Evolutionary conservation across 2,888 invertebrate species (phyloP).

Genomic region (Dysmachus trigonus): DNA sequence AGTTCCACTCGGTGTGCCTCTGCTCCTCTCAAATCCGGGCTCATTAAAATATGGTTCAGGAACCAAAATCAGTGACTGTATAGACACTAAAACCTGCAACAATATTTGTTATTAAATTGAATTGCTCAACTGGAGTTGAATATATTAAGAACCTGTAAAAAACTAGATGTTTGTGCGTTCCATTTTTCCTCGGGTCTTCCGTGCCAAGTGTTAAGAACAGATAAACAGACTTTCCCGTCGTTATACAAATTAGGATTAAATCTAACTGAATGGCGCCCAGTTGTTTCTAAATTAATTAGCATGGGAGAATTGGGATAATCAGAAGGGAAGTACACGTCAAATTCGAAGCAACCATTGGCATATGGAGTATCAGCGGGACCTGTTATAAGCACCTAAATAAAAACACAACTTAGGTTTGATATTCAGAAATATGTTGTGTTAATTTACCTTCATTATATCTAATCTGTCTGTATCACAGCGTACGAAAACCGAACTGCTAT

Average conservation of each 20-base stretch:
- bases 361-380: constrained; percentile 92
- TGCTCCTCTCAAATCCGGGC: constrained; percentile 90
- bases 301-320: constrained; percentile 86
- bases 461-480: constrained; percentile 92
- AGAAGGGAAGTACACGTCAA: constrained; percentile 90
- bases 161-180: constrained; percentile 95
- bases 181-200: constrained; percentile 96
- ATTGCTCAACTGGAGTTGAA: background rate
- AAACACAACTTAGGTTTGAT: constrained; percentile 12
- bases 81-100: constrained; percentile 84
- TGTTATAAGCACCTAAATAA: constrained; percentile 81
- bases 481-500: constrained; percentile 94
- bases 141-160: constrained; percentile 72
- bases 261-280: constrained; percentile 86
- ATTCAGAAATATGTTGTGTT: background rate
- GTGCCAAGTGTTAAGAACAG: constrained; percentile 96
- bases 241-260: constrained; percentile 95
- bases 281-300: constrained; percentile 90
- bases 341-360: constrained; percentile 90
- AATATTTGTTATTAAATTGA: background rate
- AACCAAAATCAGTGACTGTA: constrained; percentile 90
- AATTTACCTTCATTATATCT: constrained; percentile 89
- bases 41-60: constrained; percentile 96
- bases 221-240: constrained; percentile 95
- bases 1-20: constrained; percentile 87